A percentile compares a stretch with the other conserved stretches of the same genome.
phyloP scores from a whole-genome alignment of 1,140 invertebrate species.

The Fopius arisanus region DNA sequence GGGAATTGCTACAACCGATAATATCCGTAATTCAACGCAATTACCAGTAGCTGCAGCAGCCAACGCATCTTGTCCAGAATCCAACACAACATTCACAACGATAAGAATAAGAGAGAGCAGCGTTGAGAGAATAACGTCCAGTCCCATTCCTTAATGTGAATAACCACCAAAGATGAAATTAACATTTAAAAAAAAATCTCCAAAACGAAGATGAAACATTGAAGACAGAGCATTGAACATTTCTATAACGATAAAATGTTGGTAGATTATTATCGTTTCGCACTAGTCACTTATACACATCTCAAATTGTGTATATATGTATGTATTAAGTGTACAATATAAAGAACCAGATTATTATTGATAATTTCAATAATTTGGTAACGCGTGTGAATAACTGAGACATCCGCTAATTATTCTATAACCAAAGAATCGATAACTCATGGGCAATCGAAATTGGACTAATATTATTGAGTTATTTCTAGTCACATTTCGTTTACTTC shows the following conservation, averaged over 20 bases:
- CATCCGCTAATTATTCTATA: slow-evolving; percentile 40
- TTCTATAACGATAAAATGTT: background rate
- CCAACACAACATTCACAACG: slow-evolving; percentile 56
- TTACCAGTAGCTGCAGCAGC: slow-evolving; percentile 41
- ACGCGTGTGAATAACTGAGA: background rate
- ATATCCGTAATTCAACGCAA: slow-evolving; percentile 32
- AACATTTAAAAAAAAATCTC: slow-evolving; percentile 6
- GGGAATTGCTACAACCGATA: slow-evolving; percentile 40
- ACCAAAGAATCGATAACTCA: slow-evolving; percentile 52
- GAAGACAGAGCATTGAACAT: background rate
- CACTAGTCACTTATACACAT: slow-evolving; percentile 61
- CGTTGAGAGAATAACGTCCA: slow-evolving; percentile 64
- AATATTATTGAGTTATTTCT: slow-evolving; percentile 57
- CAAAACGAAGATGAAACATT: background rate
- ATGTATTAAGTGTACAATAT: slow-evolving; percentile 30
- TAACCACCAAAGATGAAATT: slow-evolving; percentile 33
- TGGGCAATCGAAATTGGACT: slow-evolving; percentile 24
- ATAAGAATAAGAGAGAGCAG: slow-evolving; percentile 63
- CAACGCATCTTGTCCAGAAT: slow-evolving; percentile 41
- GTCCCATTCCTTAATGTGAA: slow-evolving; percentile 64
- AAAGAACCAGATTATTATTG: background rate
- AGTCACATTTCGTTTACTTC: slow-evolving; percentile 52
- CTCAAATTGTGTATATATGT: slow-evolving; percentile 36
- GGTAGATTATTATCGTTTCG: slow-evolving; percentile 25
- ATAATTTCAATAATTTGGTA: background rate